Evolutionary conservation across 1,140 invertebrate genomes (phyloP).

Genomic region (Lamellibrachia luymesi): DNA sequence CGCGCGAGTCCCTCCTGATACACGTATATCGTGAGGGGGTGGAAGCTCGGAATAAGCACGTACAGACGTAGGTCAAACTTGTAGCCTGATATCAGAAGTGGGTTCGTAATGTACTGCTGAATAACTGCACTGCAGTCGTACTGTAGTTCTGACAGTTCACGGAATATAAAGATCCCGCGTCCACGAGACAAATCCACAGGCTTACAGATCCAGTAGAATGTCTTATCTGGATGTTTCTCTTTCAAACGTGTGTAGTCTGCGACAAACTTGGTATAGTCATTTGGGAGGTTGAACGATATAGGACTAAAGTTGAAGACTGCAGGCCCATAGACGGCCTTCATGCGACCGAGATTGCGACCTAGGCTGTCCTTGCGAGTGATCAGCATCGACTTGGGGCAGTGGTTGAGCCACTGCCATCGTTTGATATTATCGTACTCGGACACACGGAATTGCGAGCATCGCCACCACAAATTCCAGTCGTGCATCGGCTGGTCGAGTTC

Average conservation of each 20-base stretch:
- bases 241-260: conserved; percentile 67
- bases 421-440: conserved; percentile 69
- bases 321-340: conserved; percentile 72
- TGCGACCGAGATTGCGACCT: conserved; percentile 73
- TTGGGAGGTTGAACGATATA: conserved; percentile 74
- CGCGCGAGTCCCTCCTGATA: conserved; percentile 60
- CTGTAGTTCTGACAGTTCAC: conserved; percentile 57
- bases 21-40: conserved; percentile 60
- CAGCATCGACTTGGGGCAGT: conserved; percentile 77
- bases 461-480: conserved; percentile 83
- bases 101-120: conserved; percentile 78
- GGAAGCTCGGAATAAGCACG: conserved; percentile 58
- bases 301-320: conserved; percentile 83
- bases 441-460: conserved; percentile 69
- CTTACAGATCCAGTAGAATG: conserved; percentile 78
- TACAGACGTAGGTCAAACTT: conserved; percentile 61
- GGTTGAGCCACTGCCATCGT: conserved; percentile 78
- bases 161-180: conserved; percentile 77
- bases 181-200: conserved; percentile 82
- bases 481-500: conserved; percentile 61
- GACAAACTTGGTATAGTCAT: conserved; percentile 80
- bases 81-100: conserved; percentile 59
- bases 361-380: conserved; percentile 81
- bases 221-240: conserved; percentile 14
- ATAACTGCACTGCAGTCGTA: conserved; percentile 51